Base-by-base conservation (phyloP, 2,113 vertebrate genomes). In the Meriones unguiculatus region DNA sequence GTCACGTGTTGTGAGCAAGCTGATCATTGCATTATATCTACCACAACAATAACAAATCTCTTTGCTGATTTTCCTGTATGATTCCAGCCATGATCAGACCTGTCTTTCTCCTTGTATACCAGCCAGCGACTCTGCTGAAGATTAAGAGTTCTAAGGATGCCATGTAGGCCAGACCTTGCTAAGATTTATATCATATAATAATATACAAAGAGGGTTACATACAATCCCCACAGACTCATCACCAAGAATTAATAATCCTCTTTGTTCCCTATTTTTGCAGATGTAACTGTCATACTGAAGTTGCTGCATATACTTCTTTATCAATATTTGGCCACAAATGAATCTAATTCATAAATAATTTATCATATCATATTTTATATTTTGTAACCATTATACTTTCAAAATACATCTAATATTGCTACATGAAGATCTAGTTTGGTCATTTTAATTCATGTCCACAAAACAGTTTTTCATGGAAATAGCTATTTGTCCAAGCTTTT, bases 1-100 rank as follows among this genome's bases (percentile, higher is more conserved):
- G 57, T 90, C 96, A 90, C 14, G 64, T 89, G 69, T 35, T 18
- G 8, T 38, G n/a, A 94, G 35, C 82, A 93, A 78, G 46, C 80
- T 95, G 41, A 94, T 35, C 84, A 69, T 30, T n/a, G 57, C 17
- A 75, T 84, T 89, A 72, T 78, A 76, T 95, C 87, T 89, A 67
- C 54, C 38, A 35, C 54, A 70, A 88, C 92, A 86, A 90, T 38
- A 84, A 77, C 52, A 87, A 93, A 91, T 86, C 46, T 96, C 89
- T 94, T 28, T 73, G 72, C 64, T 86, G 80, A 96, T 90, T 89
- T 95, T 89, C 52, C 54, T 81, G 70, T 73, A 32, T 85, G 70
- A 80, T 46, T 91, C 82, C 54, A 91, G 64, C 13, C 65, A 80
- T 18, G 32, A 46, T 89, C 73, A 90, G 59, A 81, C 46, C 81